A percentile compares a stretch with the other conserved stretches of the same genome.
These are phyloP conservation scores for Helicoverpa zea DNA, from an alignment of 1,140 invertebrate species.

Conservation along the genomic window DNA sequence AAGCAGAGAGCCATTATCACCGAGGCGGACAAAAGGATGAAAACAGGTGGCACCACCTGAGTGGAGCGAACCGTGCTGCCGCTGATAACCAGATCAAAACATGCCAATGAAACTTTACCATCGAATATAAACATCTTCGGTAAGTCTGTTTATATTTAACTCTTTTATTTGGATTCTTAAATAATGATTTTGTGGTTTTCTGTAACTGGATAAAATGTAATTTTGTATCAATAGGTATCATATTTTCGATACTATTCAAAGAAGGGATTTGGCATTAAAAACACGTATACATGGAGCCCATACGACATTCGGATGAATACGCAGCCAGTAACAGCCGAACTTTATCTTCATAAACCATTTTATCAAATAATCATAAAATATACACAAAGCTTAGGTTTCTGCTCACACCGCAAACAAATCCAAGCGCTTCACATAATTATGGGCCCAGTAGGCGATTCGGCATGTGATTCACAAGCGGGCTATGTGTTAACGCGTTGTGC, in stretches of 20 bases:
- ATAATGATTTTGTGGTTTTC: no score
- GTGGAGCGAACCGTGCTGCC: constrained; percentile 42
- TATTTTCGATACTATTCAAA: no score
- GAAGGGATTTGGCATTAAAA: no score
- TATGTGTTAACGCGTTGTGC: constrained; percentile 41
- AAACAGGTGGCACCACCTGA: constrained; percentile 38
- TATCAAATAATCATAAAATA: background rate
- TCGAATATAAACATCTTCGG: background rate
- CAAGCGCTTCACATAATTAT: constrained; percentile 7
- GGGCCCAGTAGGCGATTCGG: constrained; percentile 36
- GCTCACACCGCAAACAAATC: constrained; percentile 32
- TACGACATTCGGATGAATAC: background rate
- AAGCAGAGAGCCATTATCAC: constrained; percentile 29
- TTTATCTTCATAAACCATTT: background rate
- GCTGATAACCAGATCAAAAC: constrained; percentile 47
- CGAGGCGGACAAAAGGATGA: constrained; percentile 35
- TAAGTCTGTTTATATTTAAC: background rate
- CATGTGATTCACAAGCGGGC: constrained; percentile 40
- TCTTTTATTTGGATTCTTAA: no score
- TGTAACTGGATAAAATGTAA: no score
- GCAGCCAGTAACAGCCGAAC: background rate
- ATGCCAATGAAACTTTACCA: constrained; percentile 8
- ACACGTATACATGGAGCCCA: no score
- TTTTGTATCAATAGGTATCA: no score
- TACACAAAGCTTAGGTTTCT: constrained; percentile 21